These are phyloP conservation scores for Metridium senile DNA, from an alignment of 92 coral and sea anemone genomes.

Conservation along the genomic window DNA sequence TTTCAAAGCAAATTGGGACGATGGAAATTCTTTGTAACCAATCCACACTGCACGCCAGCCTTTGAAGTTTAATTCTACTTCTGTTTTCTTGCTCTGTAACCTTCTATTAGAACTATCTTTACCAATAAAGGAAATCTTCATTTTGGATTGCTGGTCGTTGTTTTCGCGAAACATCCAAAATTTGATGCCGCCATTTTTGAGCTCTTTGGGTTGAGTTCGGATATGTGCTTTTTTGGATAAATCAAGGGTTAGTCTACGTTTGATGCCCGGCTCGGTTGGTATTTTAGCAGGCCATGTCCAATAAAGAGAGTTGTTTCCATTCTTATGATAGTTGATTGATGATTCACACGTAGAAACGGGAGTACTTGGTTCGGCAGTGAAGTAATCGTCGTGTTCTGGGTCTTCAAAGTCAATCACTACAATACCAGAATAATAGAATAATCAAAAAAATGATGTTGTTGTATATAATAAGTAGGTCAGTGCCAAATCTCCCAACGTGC, in stretches of 20 bases:
- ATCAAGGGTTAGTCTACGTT: neutral
- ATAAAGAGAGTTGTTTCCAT: neutral
- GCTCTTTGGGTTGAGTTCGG: constrained; percentile 5
- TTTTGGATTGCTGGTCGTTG: neutral
- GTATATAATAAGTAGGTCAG: too few relatives aligned
- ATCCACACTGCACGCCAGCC: constrained; percentile 41
- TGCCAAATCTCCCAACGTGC: too few relatives aligned
- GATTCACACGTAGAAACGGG: too few relatives aligned
- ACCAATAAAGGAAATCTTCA: constrained; percentile 1
- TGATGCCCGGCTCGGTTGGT: too few relatives aligned
- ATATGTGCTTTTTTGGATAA: neutral
- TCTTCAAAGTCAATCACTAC: neutral
- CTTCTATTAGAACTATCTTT: neutral
- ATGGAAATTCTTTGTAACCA: constrained; percentile 9
- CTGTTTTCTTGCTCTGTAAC: neutral
- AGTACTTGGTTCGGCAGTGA: neutral
- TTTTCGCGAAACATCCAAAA: constrained; percentile 60
- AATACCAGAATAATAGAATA: too few relatives aligned
- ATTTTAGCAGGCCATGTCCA: neutral
- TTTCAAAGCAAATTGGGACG: neutral
- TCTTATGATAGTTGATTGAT: too few relatives aligned
- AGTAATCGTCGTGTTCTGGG: neutral
- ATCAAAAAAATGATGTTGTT: too few relatives aligned
- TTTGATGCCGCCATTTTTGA: constrained; percentile 41
- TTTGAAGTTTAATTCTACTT: constrained; percentile 18